Evolutionary conservation across 2,113 vertebrate species (phyloP).

Genomic region (Tympanuchus pallidicinctus): DNA sequence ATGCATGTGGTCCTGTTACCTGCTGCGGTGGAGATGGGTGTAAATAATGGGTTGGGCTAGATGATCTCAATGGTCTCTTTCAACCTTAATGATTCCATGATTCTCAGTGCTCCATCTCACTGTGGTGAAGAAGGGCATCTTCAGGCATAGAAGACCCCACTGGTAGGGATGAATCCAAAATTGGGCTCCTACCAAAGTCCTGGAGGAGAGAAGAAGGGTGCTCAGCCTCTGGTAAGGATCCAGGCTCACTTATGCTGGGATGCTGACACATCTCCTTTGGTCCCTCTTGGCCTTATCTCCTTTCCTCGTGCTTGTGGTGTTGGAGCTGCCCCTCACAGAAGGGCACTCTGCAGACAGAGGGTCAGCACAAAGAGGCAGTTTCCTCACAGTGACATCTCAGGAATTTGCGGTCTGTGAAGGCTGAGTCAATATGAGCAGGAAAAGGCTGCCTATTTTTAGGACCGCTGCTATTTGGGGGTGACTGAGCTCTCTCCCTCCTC

Average conservation of each 20-base stretch:
- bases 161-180: neutral
- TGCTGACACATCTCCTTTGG: neutral
- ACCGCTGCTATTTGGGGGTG: neutral
- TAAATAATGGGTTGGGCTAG: neutral
- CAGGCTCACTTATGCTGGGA: neutral
- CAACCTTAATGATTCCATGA: too few relatives aligned
- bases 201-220: neutral
- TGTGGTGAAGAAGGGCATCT: neutral
- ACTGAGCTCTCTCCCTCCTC: neutral
- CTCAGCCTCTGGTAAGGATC: neutral
- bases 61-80: too few relatives aligned
- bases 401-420: neutral
- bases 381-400: neutral
- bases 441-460: conserved; percentile 15
- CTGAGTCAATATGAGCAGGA: conserved; percentile 5
- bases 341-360: too few relatives aligned
- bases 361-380: neutral
- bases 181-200: neutral
- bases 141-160: neutral
- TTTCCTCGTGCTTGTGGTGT: neutral
- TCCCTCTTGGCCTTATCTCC: neutral
- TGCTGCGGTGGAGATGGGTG: neutral
- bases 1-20: neutral
- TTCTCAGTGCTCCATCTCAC: neutral
- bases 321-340: neutral